phyloP scores from a whole-genome alignment of 2,797 vertebrate genomes.

The Neopelma chrysocephalum region DNA sequence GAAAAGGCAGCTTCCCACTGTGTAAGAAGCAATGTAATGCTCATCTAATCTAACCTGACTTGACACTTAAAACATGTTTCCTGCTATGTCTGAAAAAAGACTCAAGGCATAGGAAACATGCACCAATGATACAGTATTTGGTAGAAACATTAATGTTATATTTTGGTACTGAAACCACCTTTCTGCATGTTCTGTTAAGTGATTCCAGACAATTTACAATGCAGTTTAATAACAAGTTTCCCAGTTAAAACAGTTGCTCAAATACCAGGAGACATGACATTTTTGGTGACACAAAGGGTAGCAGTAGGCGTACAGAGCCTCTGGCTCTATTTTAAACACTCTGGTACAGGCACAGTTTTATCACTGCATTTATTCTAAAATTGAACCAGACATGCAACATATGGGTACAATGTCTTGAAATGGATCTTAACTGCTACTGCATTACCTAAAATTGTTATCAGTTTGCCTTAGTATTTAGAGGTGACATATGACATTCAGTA shows the following conservation, averaged over 20 bases:
- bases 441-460: not conserved
- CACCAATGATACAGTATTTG: not conserved
- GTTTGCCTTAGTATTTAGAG: not conserved
- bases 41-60: not conserved
- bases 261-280: not conserved
- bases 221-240: not conserved
- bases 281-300: not conserved
- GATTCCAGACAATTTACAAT: not conserved
- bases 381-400: not conserved
- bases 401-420: not conserved
- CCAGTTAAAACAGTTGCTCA: not conserved
- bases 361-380: not conserved
- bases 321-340: not conserved
- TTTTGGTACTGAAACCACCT: not conserved
- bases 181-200: not conserved
- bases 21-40: not conserved
- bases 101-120: fast-evolving
- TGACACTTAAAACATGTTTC: not conserved
- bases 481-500: not conserved
- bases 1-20: not conserved
- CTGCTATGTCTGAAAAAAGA: not conserved
- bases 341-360: not conserved
- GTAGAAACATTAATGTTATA: not conserved
- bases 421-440: not conserved
- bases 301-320: not conserved